Conservation (phyloP, 1,140 invertebrate species). For the Scaptodrosophila lebanonensis region DNA sequence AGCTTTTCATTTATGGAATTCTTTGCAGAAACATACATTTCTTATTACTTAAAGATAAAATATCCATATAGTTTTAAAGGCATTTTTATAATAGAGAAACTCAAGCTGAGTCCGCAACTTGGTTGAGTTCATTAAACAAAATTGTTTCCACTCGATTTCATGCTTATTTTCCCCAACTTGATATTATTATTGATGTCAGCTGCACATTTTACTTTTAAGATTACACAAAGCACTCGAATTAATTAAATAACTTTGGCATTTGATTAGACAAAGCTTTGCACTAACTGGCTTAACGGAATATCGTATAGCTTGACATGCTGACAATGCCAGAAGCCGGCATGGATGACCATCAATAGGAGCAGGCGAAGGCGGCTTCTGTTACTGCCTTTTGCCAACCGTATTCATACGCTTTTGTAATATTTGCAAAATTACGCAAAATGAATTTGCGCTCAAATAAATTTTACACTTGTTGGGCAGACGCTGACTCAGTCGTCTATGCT, state of each 20-base stretch:
- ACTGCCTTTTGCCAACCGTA: too few species aligned
- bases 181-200: too few species aligned
- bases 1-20: neutral
- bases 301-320: slow-evolving; percentile 31
- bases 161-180: neutral
- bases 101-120: neutral
- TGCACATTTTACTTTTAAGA: too few species aligned
- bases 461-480: slow-evolving; percentile 24
- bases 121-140: slow-evolving; percentile 27
- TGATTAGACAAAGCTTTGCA: slow-evolving; percentile 39
- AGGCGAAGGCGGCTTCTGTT: neutral
- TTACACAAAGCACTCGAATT: slow-evolving; percentile 4
- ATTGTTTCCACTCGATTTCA: slow-evolving; percentile 26
- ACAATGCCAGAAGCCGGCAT: slow-evolving; percentile 33
- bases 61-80: neutral
- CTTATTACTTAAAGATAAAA: neutral
- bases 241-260: slow-evolving; percentile 44
- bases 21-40: neutral
- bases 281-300: slow-evolving; percentile 18
- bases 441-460: slow-evolving; percentile 49
- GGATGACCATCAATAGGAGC: neutral
- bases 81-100: too few species aligned
- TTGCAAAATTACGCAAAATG: slow-evolving; percentile 41
- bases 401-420: slow-evolving; percentile 31
- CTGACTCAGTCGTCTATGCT: too few species aligned